These are phyloP conservation scores for Tragulus kanchil DNA, from an alignment of 2,113 vertebrate species.

Conservation along the genomic window DNA sequence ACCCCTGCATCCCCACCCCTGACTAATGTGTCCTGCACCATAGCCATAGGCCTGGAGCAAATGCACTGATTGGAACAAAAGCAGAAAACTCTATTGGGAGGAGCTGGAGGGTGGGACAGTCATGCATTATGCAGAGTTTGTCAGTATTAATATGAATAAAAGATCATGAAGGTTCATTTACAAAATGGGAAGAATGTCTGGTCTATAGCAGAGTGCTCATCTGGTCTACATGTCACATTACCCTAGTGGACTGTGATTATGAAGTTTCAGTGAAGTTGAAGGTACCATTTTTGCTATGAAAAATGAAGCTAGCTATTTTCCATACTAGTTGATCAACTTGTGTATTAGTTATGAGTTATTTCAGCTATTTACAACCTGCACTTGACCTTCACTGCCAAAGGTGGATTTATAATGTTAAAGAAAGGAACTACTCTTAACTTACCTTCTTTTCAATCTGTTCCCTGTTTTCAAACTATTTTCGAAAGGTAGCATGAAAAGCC, in stretches of 20 bases:
- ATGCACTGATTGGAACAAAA: neutral
- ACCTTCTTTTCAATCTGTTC: conserved; percentile 41
- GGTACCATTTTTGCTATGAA: conserved; percentile 77
- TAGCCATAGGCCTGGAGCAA: neutral
- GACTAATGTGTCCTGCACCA: too few species aligned
- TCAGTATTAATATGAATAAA: conserved; percentile 34
- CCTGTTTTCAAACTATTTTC: conserved; percentile 34
- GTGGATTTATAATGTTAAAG: conserved; percentile 60
- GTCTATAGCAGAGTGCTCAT: conserved; percentile 63
- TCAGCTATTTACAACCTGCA: conserved; percentile 67
- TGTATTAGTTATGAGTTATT: conserved; percentile 70
- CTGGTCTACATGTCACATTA: conserved; percentile 72
- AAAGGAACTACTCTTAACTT: conserved; percentile 36
- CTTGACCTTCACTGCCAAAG: conserved; percentile 52
- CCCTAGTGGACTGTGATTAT: conserved; percentile 74
- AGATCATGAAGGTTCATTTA: neutral
- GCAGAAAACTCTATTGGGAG: neutral
- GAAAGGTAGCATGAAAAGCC: conserved; percentile 31
- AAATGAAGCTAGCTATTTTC: conserved; percentile 79
- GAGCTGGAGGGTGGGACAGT: neutral
- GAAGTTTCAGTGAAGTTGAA: conserved; percentile 76
- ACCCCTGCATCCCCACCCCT: neutral
- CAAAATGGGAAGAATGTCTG: conserved; percentile 34
- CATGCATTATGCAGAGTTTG: neutral
- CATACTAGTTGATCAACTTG: conserved; percentile 73